phyloP scores from a whole-genome alignment of 2,888 invertebrate species.

The Cephus pulcher region DNA sequence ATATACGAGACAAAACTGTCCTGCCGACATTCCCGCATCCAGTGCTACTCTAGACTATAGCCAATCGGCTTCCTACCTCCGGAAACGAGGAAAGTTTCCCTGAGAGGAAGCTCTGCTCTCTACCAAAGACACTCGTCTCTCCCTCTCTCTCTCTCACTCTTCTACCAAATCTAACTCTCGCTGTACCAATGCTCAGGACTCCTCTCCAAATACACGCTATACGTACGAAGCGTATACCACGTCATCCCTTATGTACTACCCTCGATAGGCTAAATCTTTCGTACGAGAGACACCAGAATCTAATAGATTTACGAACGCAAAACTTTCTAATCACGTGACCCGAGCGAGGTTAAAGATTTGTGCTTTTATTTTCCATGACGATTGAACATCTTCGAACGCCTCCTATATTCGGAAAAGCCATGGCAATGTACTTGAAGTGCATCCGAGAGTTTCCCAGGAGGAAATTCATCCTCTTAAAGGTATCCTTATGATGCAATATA shows the following conservation, averaged over 20 bases:
- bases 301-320: not conserved
- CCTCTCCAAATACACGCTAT: not conserved
- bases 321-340: not conserved
- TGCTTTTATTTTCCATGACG: not conserved
- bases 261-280: not conserved
- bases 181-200: not conserved
- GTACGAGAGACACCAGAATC: not conserved
- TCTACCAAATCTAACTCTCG: not conserved
- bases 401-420: not conserved
- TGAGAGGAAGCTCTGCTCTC: not conserved
- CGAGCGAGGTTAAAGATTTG: not conserved
- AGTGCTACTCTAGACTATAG: not conserved
- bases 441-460: not conserved
- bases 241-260: not conserved
- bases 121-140: not conserved
- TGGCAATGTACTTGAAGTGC: not conserved
- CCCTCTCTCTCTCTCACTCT: not conserved
- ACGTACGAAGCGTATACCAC: not conserved
- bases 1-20: conserved; percentile 59
- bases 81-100: not conserved
- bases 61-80: not conserved
- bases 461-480: not conserved
- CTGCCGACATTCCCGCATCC: conserved; percentile 18
- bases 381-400: not conserved
- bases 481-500: not conserved